Evolutionary conservation across 2,888 invertebrate genomes (phyloP), one percentile per base, ranked within the genome.

Genomic region (Hybos culiciformis): DNA sequence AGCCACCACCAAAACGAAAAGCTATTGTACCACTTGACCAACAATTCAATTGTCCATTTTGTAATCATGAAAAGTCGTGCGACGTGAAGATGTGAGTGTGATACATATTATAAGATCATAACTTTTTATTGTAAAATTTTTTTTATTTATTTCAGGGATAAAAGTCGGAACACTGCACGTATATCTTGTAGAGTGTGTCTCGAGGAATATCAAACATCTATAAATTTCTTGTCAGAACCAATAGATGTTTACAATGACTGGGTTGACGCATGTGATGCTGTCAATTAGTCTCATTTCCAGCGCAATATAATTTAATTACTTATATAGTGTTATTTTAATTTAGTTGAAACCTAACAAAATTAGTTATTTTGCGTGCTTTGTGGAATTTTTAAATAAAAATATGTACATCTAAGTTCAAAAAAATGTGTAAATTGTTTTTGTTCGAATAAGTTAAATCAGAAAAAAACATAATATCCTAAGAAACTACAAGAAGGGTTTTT

Each of bases 201-300:
- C 59, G 97, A 98, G 70, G 93, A 92, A 60, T 97, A 90, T 68
- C 96, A 97, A 64, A 92, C 96, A 1, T 81, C 83, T 23, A 93
- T 97, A 51, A 96, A 94, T 69, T 87, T 91, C 59, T 71, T 98
- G 46, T 94, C 96, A 8, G 97, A 98, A 66, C 85, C 97, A 6
- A 82, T 98, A 52, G 98, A 98, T 72, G 97, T 98, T 14, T 98
- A 97, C 64, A 94, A 96, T 68, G 96, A 97, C 64, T 98, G 97
- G 97, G 94, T 98, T 47, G 97, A 98, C 72, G 97, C 96, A 1
- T 98, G 97, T 70, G 97, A 98, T 73, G 78, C 73, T 55, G 96
- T 94, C 43, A 98, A 92, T 66, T 80, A 66, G n/a, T n/a, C n/a
- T n/a, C n/a, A n/a, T n/a, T n/a, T n/a, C n/a, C n/a, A n/a, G n/a